phyloP scores from a whole-genome alignment of 2,888 invertebrate species.

The Zygothrica quintamaculata region DNA sequence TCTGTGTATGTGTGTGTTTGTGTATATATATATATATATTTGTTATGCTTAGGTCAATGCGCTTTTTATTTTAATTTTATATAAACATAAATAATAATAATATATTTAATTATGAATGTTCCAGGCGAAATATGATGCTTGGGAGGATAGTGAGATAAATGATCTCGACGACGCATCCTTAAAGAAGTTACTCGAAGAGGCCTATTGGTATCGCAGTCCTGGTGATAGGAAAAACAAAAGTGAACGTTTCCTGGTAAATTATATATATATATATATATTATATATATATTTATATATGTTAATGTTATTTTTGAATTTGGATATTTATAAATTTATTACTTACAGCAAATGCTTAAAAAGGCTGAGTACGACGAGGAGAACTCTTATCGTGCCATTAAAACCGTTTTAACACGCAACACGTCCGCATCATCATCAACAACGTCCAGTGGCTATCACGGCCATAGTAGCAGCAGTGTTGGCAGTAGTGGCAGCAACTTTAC shows the following conservation, averaged over 20 bases:
- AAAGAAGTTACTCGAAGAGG: constrained; percentile 92
- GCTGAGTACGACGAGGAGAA: constrained; percentile 90
- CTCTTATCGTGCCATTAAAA: constrained; percentile 77
- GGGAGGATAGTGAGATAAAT: constrained; percentile 84
- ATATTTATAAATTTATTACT: background rate
- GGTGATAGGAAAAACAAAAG: constrained; percentile 94
- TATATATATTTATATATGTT: constrained; percentile 82
- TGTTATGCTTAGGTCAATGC: no score
- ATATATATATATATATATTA: background rate
- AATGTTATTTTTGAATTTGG: constrained; percentile 89
- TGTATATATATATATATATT: no score
- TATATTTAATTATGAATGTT: constrained; percentile 28
- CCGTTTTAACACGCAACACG: constrained; percentile 81
- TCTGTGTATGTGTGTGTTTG: constrained; percentile 8
- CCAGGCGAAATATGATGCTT: constrained; percentile 75
- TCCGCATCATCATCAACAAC: constrained; percentile 70
- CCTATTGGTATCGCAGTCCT: constrained; percentile 92
- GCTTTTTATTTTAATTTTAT: no score
- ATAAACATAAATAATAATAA: no score
- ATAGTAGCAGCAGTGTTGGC: constrained; percentile 37
- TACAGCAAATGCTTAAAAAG: constrained; percentile 90
- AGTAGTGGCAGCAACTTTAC: constrained; percentile 48
- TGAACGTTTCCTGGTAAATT: constrained; percentile 90
- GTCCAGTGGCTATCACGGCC: constrained; percentile 72
- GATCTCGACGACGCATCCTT: constrained; percentile 91